Evolutionary conservation across 1,140 invertebrate genomes (phyloP), one percentile per base, ranked within the genome.

Genomic region (Homarus americanus): DNA sequence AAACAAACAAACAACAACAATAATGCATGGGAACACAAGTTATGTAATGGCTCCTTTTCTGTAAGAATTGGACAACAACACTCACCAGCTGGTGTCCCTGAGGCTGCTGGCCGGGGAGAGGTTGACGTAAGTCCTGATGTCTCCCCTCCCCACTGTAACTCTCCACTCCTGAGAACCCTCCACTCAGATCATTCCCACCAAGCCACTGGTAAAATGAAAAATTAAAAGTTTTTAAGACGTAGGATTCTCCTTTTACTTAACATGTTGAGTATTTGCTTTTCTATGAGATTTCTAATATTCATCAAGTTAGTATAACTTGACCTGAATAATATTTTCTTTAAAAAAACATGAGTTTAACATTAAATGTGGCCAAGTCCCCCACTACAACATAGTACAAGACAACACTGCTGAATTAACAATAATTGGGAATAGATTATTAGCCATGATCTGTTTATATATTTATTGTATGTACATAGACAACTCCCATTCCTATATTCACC

Each of bases 1-100:
- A 7, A 49, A 15, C 15, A 49, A 7, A 58, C 10, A 2, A 20
- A 10, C 15, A 58, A 49, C 78, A 49, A 49, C 41, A 5, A 34
- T 32, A 63, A 17, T 63, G 79, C 79, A 32, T 82, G 79, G 79
- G 49, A 87, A 87, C 28, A 78, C 34, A 78, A 87, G 20, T 15
- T 36, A 53, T 24, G 4, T 1, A 15, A 38, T 78, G 85, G 85
- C 85, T 87, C 85, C 85, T 87, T 78, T 87, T 87, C 85, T 41
- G 73, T 36, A 36, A 66, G 32, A 58, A 63, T n/a, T 58, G 53
- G 17, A 87, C 24, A 82, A 73, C 58, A 88, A 88, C 87, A 88
- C 87, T 88, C 87, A 88, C 87, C 87, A 88, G 49, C 58, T 88
- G 87, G 63, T 88, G 87, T 49, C 44, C 73, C 34, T 87, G 85